Percentiles rank a stretch among this genome's conserved stretches.
phyloP scores from a whole-genome alignment of 2,888 invertebrate genomes.

The Drosophila kanekoi region DNA sequence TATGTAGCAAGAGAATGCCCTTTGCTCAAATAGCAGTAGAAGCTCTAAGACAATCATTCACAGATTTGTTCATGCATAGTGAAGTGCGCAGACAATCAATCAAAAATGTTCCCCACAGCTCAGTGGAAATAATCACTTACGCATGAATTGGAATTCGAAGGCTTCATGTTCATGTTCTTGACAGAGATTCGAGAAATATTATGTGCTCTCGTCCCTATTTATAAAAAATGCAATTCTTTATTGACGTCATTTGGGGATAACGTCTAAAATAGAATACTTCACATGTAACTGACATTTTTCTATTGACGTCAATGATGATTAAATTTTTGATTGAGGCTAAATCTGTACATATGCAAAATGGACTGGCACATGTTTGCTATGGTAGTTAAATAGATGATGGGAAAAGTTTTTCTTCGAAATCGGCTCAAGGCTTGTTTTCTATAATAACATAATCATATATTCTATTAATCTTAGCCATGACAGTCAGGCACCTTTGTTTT shows the following conservation, averaged over 20 bases:
- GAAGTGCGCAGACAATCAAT: constrained; percentile 40
- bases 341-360: not conserved
- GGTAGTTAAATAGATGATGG: too few species aligned
- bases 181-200: constrained; percentile 1
- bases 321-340: not conserved
- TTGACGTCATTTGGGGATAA: constrained; percentile 16
- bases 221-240: not conserved
- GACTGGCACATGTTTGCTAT: not conserved
- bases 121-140: not conserved
- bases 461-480: too few species aligned
- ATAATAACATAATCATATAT: too few species aligned
- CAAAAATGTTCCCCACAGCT: constrained; percentile 22
- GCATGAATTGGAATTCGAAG: constrained; percentile 7
- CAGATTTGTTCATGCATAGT: constrained; percentile 18
- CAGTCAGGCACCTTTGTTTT: too few species aligned
- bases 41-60: constrained; percentile 39
- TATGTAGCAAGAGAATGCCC: constrained; percentile 20
- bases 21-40: constrained; percentile 9
- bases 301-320: constrained; percentile 21
- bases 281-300: not conserved
- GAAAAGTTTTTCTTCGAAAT: too few species aligned
- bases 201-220: not conserved
- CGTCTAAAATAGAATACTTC: constrained; percentile 6
- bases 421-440: too few species aligned
- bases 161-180: constrained; percentile 6